phyloP scores from a whole-genome alignment of 2,888 invertebrate genomes.

The Anorthoa munda region DNA sequence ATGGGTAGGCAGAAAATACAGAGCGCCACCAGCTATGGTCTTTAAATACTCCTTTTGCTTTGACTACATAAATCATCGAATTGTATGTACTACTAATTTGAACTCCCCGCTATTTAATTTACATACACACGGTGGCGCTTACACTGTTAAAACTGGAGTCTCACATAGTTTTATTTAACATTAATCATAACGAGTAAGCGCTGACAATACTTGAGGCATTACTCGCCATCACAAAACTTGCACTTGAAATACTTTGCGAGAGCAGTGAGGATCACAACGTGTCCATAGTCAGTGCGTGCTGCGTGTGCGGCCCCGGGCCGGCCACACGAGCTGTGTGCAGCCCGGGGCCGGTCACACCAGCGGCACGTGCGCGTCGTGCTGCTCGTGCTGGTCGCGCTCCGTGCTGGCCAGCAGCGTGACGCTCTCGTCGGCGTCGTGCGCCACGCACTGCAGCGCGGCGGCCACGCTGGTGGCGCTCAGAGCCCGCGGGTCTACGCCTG shows the following conservation, averaged over 20 bases:
- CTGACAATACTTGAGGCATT: not conserved
- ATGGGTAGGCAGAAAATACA: not conserved
- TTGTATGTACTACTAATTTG: not conserved
- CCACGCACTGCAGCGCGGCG: slow-evolving; percentile 57
- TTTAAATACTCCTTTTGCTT: not conserved
- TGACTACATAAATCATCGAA: not conserved
- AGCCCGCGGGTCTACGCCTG: slow-evolving; percentile 71
- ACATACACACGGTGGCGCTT: not conserved
- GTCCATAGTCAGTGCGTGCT: too few relatives aligned
- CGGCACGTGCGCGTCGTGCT: slow-evolving; percentile 18
- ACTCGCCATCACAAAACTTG: not conserved
- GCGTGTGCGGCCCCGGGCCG: too few relatives aligned
- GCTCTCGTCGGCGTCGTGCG: slow-evolving; percentile 29
- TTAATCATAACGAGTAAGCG: not conserved
- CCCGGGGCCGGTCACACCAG: slow-evolving; percentile 18
- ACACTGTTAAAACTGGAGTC: not conserved
- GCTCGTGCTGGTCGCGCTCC: slow-evolving; percentile 26
- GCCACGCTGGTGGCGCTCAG: slow-evolving; percentile 56
- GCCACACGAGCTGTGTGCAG: not conserved
- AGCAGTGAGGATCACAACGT: not conserved
- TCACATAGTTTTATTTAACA: not conserved
- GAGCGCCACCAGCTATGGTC: not conserved
- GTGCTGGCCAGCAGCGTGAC: slow-evolving; percentile 32
- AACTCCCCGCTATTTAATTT: not conserved
- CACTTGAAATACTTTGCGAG: not conserved